Conservation (phyloP, 2,888 invertebrate species). For the Lasius fuliginosus region DNA sequence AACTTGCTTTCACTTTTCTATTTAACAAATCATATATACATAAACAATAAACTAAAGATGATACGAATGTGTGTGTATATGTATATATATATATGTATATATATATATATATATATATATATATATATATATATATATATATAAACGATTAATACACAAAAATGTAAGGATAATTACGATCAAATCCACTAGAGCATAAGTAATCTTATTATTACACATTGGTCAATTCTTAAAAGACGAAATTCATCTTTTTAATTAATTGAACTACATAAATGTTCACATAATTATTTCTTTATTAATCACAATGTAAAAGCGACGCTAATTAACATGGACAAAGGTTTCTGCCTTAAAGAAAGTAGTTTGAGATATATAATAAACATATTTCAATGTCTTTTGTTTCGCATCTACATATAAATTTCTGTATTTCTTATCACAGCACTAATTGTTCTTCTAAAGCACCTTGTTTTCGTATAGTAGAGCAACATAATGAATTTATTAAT, state of each 20-base stretch:
- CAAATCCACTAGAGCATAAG: background rate
- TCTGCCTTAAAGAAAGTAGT: background rate
- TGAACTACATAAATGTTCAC: background rate
- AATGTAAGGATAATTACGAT: background rate
- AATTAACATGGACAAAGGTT: background rate
- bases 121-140: too few relatives aligned
- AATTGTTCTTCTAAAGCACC: background rate
- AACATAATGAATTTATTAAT: background rate
- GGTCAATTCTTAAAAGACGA: background rate
- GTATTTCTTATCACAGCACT: conserved; percentile 12
- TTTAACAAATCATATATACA: background rate
- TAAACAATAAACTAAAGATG: background rate
- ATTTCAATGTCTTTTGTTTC: background rate
- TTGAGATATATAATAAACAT: background rate
- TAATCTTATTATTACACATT: background rate
- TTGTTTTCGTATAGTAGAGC: background rate
- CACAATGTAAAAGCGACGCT: background rate
- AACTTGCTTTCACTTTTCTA: background rate
- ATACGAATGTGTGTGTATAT: background rate
- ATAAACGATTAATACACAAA: background rate
- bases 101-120: background rate
- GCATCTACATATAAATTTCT: background rate
- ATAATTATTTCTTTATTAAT: conserved; percentile 33
- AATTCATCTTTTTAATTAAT: background rate
- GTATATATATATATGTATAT: too few relatives aligned